Base-by-base conservation (phyloP, 2,113 vertebrate species). In the Gobio gobio region DNA sequence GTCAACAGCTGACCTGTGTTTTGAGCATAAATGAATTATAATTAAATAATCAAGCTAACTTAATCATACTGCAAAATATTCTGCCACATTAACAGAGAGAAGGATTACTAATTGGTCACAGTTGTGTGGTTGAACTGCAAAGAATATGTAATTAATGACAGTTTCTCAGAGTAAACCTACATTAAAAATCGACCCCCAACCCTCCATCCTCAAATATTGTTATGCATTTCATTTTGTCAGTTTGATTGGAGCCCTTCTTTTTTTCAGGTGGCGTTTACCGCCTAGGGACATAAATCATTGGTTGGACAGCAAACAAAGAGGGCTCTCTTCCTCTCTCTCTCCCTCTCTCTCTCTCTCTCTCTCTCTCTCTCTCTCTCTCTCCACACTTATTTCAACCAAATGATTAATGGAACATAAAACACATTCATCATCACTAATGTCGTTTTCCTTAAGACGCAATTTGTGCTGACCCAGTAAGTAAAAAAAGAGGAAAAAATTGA, bases 341-440 rank as follows among this genome's bases (percentile, higher is more conserved):
- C 63, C 49, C 73, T 61, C 59, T 81, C 70, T 80, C 85, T 45
- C 18, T 75, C 49, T 66, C 63, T 29, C 78, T 84, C 87, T 64
- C 64, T 29, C 76, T 83, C 63, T 56, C 64, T 66, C 58, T 81
- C 73, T 80, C 85, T 43, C 13, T 77, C 86, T 85, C 89, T 43
- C 86, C 16, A 77, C 86, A 77, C 86, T 90, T 85, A 90, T 91
- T 90, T 92, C 91, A 89, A 78, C 78, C 49, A 43, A 45, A 86
- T 93, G 92, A 94, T 92, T 93, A 92, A 94, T 93, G 91, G 90
- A 90, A 91, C 91, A 76, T 89, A 92, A 89, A 89, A 89, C 89
- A 89, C 92, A 92, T 93, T 93, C 83, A 94, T 94, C 93, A 93
- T 93, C 78, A 84, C 90, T 90, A 90, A 93, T 88, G 91, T 92